Percentiles rank a stretch among this genome's conserved stretches.
These are phyloP conservation scores for Tachystola acroxantha DNA, from an alignment of 2,888 invertebrate genomes.

Conservation along the genomic window DNA sequence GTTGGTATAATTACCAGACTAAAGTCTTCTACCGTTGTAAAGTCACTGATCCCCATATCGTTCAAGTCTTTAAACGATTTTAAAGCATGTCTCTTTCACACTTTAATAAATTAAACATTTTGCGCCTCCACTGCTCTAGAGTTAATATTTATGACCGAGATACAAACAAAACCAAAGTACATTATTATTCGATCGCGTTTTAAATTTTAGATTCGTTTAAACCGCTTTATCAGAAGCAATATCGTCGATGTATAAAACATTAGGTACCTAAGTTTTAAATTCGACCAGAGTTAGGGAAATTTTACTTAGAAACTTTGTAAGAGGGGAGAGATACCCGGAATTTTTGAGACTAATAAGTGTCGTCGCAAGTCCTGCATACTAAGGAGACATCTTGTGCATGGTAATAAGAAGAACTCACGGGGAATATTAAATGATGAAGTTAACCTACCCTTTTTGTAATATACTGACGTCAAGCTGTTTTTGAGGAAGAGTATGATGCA, in stretches of 20 bases:
- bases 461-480: slow-evolving; percentile 39
- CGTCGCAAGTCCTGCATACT: slow-evolving; percentile 65
- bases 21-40: no score
- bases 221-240: slow-evolving; percentile 76
- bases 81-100: slow-evolving; percentile 10
- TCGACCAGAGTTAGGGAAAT: slow-evolving; percentile 47
- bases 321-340: slow-evolving; percentile 55
- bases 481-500: no score
- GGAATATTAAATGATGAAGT: slow-evolving; percentile 65
- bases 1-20: no score
- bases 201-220: slow-evolving; percentile 73
- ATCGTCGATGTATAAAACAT: slow-evolving; percentile 74
- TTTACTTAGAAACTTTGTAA: slow-evolving; percentile 54
- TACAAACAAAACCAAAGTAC: slow-evolving; percentile 62
- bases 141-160: slow-evolving; percentile 66
- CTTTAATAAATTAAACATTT: slow-evolving; percentile 31
- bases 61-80: slow-evolving; percentile 1
- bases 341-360: slow-evolving; percentile 76
- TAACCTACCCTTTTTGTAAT: slow-evolving; percentile 51
- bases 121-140: slow-evolving; percentile 43
- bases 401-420: slow-evolving; percentile 57
- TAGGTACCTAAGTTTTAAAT: slow-evolving; percentile 66
- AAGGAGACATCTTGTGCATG: slow-evolving; percentile 63
- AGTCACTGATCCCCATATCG: not conserved
- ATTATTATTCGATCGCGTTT: slow-evolving; percentile 72